These are phyloP conservation scores for Chionoecetes opilio DNA, from an alignment of 1,140 invertebrate genomes.

Conservation along the genomic window DNA sequence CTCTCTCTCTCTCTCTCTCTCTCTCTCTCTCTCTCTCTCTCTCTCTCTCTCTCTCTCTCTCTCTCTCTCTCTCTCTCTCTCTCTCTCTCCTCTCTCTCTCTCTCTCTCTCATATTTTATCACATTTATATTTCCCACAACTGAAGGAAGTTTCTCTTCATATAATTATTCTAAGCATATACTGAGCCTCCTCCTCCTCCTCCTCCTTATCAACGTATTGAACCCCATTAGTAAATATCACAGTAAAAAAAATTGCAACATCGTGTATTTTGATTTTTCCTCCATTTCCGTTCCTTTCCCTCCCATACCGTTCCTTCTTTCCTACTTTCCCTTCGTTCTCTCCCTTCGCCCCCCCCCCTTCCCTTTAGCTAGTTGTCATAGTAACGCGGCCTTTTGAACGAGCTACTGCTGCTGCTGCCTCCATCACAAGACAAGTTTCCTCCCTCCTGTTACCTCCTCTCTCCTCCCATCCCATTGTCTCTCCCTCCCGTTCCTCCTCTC, in stretches of 20 bases:
- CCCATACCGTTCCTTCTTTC: neutral
- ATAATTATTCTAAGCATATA: neutral
- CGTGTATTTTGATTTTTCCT: neutral
- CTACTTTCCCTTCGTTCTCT: neutral
- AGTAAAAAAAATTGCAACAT: neutral
- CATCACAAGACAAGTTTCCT: constrained; percentile 27
- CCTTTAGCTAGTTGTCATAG: neutral
- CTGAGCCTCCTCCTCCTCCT: neutral
- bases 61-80: neutral
- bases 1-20: neutral
- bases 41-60: constrained; percentile 27
- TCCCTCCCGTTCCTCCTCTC: neutral
- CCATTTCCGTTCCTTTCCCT: neutral
- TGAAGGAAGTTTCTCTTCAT: neutral
- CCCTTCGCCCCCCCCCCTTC: neutral
- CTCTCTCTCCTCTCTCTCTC: neutral
- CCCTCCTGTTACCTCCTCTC: neutral
- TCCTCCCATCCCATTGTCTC: neutral
- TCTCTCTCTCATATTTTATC: no score
- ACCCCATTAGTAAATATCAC: neutral
- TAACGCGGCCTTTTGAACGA: neutral
- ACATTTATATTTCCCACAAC: no score
- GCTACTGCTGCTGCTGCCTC: neutral
- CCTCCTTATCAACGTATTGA: neutral
- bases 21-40: constrained; percentile 24